Conservation (phyloP, 2,113 vertebrate genomes). For the Datnioides undecimradiatus region DNA sequence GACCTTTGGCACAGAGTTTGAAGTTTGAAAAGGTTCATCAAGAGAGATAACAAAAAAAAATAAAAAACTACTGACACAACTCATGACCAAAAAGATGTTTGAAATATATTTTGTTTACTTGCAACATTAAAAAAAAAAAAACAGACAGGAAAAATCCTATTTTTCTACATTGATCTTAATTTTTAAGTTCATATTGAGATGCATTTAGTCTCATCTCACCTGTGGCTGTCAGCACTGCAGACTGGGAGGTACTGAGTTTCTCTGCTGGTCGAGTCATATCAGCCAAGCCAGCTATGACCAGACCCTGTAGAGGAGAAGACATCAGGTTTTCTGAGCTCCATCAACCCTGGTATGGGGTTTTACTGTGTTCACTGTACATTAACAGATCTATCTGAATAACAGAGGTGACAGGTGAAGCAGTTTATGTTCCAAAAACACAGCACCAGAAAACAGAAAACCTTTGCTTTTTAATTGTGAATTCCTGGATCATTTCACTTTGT, state of each 20-base stretch:
- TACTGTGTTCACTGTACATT: not conserved
- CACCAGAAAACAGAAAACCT: not conserved
- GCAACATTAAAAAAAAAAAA: not conserved
- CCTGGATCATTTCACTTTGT: not conserved
- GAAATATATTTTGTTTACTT: not conserved
- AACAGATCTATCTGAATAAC: not conserved
- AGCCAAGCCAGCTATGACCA: constrained; percentile 94
- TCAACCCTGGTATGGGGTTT: not conserved
- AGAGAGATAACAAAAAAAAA: not conserved
- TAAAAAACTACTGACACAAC: not conserved
- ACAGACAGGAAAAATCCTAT: not conserved
- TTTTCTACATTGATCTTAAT: not conserved
- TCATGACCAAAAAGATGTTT: not conserved
- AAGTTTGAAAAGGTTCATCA: not conserved
- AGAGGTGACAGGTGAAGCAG: not conserved
- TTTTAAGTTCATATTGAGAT: not conserved
- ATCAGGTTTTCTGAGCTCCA: not conserved
- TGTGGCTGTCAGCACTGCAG: constrained; percentile 94
- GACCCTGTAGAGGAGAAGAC: constrained; percentile 81
- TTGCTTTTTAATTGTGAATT: not conserved
- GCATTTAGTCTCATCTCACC: constrained; percentile 78
- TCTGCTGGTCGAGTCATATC: constrained; percentile 97
- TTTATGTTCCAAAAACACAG: not conserved
- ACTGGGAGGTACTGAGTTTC: constrained; percentile 94
- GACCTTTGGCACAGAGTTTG: constrained; percentile 62